Evolutionary conservation across 2,113 vertebrate genomes (phyloP).

Genomic region (Rhinichthys klamathensis): DNA sequence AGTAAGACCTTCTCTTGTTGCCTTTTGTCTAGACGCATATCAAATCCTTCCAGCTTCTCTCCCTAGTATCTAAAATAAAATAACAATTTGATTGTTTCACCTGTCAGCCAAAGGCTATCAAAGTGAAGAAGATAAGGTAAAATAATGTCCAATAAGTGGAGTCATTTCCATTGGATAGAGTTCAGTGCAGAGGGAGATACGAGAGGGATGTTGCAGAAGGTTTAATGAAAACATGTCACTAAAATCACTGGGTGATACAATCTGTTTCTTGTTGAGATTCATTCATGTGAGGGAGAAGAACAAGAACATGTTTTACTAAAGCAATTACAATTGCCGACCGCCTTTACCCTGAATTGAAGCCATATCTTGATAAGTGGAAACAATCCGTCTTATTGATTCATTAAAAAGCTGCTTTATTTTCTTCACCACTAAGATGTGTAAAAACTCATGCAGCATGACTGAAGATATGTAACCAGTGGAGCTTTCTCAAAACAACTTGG

Average conservation of each 20-base stretch:
- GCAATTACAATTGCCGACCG: conserved; percentile 32
- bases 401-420: conserved; percentile 29
- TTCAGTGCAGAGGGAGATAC: conserved; percentile 23
- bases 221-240: conserved; percentile 44
- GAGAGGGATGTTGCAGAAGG: conserved; percentile 29
- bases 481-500: neutral
- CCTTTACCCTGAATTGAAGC: conserved; percentile 42
- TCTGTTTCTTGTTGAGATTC: conserved; percentile 52
- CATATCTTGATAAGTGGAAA: conserved; percentile 51
- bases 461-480: neutral
- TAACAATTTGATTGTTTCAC: conserved; percentile 63
- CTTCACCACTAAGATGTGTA: neutral
- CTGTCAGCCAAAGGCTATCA: conserved; percentile 60
- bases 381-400: conserved; percentile 40
- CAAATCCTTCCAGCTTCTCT: conserved; percentile 60
- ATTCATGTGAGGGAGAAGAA: conserved; percentile 47
- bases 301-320: conserved; percentile 49
- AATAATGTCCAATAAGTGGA: conserved; percentile 40
- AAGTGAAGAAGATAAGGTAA: conserved; percentile 50
- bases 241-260: conserved; percentile 40
- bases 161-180: conserved; percentile 34
- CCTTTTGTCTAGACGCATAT: conserved; percentile 45
- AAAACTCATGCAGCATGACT: neutral
- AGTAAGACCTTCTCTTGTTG: conserved; percentile 56
- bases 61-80: conserved; percentile 62